Evolutionary conservation across 2,888 invertebrate genomes (phyloP), one percentile per base, ranked within the genome.

Genomic region (Elmis aenea): DNA sequence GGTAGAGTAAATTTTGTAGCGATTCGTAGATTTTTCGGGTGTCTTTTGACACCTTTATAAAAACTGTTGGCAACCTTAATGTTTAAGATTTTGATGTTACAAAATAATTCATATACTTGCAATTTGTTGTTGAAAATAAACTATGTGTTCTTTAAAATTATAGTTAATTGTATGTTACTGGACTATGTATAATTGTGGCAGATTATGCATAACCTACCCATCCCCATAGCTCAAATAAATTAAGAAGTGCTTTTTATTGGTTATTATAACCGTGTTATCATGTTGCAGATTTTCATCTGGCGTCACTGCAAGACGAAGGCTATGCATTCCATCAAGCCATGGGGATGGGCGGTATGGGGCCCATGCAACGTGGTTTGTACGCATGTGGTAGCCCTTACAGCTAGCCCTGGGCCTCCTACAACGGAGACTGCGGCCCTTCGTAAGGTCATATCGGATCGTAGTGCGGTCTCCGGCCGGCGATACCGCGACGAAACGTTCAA

Each of bases 371-470:
- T 54, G 70, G 70, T 55, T 63, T 70, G 42, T 70, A 70, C 59
- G 70, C 70, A 34, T 71, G 70, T 61, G 70, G 70, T 39, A 69
- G 68, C 51, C 71, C 71, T 33, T 71, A 71, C 68, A 70, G 71
- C 68, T 71, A 71, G 70, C 70, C 69, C 59, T 69, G 69, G 69
- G 69, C 69, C 66, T 60, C 69, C 54, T 69, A 70, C 57, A 69
- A 68, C 67, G 67, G 68, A 66, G 68, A 69, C 67, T 68, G 68
- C 62, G 68, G 68, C 47, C 68, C 68, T 41, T 68, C 68, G 36
- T 69, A 68, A 48, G 55, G 57, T 48, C 50, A 46, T 46, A 52
- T 65, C 65, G 65, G 64, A 64, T 66, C 57, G 44, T 52, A 51
- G 57, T 39, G 60, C 64, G 61, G 67, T 67, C 67, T 66, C 61